Conservation (phyloP, 1,140 invertebrate genomes). For the Pomacea maculata region DNA sequence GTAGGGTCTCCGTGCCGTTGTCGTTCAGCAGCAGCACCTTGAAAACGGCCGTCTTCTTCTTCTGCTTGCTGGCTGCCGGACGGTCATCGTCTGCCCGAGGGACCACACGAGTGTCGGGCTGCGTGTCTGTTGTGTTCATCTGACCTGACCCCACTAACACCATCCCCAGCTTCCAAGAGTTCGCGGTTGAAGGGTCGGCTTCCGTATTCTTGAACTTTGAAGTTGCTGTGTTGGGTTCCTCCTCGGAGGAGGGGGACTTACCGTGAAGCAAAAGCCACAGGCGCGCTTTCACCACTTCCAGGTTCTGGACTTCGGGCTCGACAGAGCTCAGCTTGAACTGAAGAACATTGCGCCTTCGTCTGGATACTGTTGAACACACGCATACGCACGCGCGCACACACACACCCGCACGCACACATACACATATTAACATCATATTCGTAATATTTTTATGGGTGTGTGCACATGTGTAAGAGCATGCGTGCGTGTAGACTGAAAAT, state of each 20-base stretch:
- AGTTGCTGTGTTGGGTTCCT: neutral
- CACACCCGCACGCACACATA: neutral
- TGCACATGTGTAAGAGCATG: neutral
- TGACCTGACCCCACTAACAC: neutral
- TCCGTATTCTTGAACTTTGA: neutral
- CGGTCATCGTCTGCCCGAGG: too few species aligned
- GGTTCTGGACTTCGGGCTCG: neutral
- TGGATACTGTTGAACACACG: constrained; percentile 2
- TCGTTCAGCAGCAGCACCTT: constrained; percentile 18
- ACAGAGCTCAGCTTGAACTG: constrained; percentile 24
- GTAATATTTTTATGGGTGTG: neutral
- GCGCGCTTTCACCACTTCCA: constrained; percentile 30
- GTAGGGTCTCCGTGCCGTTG: constrained; percentile 11
- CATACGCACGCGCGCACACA: neutral
- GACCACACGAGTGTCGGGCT: neutral
- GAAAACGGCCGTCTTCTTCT: constrained; percentile 7
- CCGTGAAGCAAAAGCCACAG: constrained; percentile 22
- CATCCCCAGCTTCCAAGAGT: neutral
- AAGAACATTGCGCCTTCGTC: constrained; percentile 8
- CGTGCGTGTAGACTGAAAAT: neutral
- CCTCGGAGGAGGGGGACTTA: neutral
- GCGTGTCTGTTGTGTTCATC: neutral
- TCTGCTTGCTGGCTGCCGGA: neutral
- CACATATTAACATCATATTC: neutral
- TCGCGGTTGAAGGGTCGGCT: neutral